These are phyloP conservation scores for Cebidichthys violaceus DNA, from an alignment of 2,113 vertebrate genomes.

Conservation along the genomic window DNA sequence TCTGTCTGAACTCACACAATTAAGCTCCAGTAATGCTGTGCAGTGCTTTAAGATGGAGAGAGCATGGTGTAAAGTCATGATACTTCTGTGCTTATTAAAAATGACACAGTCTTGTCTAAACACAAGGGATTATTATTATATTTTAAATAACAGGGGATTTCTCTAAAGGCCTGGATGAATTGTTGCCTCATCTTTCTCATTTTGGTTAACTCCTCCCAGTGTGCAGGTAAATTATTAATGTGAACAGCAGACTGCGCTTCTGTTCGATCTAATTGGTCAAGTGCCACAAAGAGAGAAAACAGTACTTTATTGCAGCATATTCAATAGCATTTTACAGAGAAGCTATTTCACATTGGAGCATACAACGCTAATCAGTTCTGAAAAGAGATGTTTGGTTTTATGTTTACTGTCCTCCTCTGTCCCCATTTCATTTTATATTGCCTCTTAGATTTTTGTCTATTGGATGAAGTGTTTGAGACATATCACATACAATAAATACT, in stretches of 20 bases:
- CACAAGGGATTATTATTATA: conserved; percentile 42
- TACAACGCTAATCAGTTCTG: neutral
- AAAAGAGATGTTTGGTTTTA: neutral
- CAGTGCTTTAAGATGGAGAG: conserved; percentile 43
- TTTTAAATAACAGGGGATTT: conserved; percentile 19
- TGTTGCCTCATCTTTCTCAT: conserved; percentile 13
- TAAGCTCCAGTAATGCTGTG: conserved; percentile 61
- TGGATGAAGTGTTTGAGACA: neutral
- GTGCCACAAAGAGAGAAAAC: neutral
- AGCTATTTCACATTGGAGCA: neutral
- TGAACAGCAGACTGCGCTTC: conserved; percentile 13
- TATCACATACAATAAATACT: neutral
- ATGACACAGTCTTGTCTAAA: conserved; percentile 26
- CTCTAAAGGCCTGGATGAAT: conserved; percentile 1
- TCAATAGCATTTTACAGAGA: neutral
- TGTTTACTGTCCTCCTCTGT: neutral
- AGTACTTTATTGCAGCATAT: neutral
- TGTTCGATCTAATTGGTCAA: conserved; percentile 2
- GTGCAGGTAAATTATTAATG: conserved; percentile 24
- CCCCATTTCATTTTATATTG: neutral
- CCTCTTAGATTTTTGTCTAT: neutral
- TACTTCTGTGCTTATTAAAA: conserved; percentile 54
- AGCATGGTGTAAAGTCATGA: conserved; percentile 37
- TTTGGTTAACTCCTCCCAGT: conserved; percentile 6
- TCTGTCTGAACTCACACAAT: conserved; percentile 39